phyloP scores from a whole-genome alignment of 2,888 invertebrate genomes.

The Ellobium chinense region DNA sequence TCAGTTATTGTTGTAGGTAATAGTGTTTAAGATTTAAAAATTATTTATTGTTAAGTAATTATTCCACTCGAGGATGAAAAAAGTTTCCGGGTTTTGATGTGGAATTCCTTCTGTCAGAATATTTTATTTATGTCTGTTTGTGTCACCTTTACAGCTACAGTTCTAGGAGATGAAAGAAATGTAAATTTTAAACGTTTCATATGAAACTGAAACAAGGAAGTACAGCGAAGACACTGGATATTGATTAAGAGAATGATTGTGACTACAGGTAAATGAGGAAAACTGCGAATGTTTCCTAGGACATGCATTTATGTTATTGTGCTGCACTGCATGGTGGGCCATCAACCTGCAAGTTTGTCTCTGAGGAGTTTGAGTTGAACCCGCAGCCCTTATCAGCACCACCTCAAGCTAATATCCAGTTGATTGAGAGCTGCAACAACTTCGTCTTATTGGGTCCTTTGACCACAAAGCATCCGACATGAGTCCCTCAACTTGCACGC shows the following conservation, averaged over 20 bases:
- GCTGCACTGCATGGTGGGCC: constrained; percentile 9
- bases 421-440: constrained; percentile 16
- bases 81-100: no score
- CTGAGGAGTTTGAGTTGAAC: background rate
- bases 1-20: no score
- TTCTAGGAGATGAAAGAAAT: background rate
- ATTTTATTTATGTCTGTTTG: no score
- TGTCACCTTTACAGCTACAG: background rate
- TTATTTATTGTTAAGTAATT: no score
- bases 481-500: constrained; percentile 30
- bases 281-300: constrained; percentile 27
- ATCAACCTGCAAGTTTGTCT: background rate
- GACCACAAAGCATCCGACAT: constrained; percentile 43
- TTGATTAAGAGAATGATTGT: background rate
- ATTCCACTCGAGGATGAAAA: no score
- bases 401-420: constrained; percentile 1
- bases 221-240: no score
- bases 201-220: no score
- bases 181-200: background rate
- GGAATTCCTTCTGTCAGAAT: no score
- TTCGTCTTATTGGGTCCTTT: constrained; percentile 12
- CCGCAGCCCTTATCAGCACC: background rate
- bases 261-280: background rate
- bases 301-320: constrained; percentile 38
- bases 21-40: no score